These are phyloP conservation scores for Ochropleura plecta DNA, from an alignment of 2,888 invertebrate species.

Conservation along the genomic window DNA sequence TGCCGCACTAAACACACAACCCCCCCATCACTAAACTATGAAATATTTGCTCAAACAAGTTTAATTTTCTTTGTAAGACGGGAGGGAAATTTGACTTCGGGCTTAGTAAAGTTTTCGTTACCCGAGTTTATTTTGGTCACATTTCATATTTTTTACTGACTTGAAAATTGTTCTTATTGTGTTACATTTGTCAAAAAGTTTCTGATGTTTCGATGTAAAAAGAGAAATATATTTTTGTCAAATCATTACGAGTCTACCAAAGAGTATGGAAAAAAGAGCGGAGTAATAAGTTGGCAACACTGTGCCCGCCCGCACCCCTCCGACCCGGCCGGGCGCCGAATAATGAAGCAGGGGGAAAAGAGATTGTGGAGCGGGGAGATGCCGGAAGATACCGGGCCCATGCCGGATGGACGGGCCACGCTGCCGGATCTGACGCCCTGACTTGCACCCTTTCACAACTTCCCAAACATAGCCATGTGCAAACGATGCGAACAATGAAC, in stretches of 20 bases:
- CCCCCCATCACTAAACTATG: constrained; percentile 13
- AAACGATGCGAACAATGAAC: constrained; percentile 62
- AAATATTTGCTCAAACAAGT: not conserved
- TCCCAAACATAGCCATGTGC: constrained; percentile 70
- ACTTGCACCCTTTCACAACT: constrained; percentile 70
- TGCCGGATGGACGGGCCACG: constrained; percentile 78
- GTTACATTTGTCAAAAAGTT: not conserved
- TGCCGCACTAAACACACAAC: constrained; percentile 64
- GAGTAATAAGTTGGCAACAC: constrained; percentile 74
- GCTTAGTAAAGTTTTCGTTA: not conserved
- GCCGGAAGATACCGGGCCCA: constrained; percentile 81
- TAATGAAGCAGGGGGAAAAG: constrained; percentile 82
- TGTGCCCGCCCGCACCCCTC: constrained; percentile 81
- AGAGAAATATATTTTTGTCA: not conserved
- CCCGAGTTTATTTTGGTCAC: not conserved
- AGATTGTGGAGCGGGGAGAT: constrained; percentile 75
- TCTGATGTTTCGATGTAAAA: not conserved
- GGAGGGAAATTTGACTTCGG: not conserved
- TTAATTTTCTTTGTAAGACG: not conserved
- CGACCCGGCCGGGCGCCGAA: constrained; percentile 83
- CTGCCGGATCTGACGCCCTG: constrained; percentile 71
- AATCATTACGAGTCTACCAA: constrained; percentile 18
- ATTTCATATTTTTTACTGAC: not conserved
- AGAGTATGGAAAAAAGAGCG: constrained; percentile 13
- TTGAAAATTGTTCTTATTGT: not conserved